These are phyloP conservation scores for Sciaenops ocellatus DNA, from an alignment of 2,797 vertebrate genomes.

Conservation along the genomic window DNA sequence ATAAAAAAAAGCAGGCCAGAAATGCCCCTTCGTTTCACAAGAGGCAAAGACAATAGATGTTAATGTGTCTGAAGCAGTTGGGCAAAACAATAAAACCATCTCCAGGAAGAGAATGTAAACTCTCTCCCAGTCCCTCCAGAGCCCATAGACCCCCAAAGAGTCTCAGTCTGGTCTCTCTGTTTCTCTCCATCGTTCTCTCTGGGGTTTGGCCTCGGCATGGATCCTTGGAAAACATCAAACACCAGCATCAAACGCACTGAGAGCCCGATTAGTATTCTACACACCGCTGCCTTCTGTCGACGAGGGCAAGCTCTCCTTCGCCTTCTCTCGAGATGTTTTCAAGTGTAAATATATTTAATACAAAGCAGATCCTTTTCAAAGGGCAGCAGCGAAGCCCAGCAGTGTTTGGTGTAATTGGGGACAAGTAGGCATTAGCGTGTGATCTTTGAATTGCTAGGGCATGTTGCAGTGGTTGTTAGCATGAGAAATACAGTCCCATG, in stretches of 20 bases:
- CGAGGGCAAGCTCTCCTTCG: slow-evolving; percentile 77
- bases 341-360: slow-evolving; percentile 85
- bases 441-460: slow-evolving; percentile 84
- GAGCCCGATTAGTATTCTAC: slow-evolving; percentile 83
- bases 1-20: slow-evolving; percentile 61
- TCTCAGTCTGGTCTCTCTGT: slow-evolving; percentile 43
- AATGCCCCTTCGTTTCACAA: slow-evolving; percentile 75
- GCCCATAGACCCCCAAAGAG: slow-evolving; percentile 50
- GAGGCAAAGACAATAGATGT: slow-evolving; percentile 75
- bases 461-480: slow-evolving; percentile 81
- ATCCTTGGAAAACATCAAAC: slow-evolving; percentile 84
- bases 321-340: slow-evolving; percentile 80
- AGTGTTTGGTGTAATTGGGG: slow-evolving; percentile 84
- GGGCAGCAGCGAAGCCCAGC: slow-evolving; percentile 77
- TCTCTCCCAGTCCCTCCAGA: slow-evolving; percentile 49
- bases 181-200: slow-evolving; percentile 61
- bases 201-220: slow-evolving; percentile 68
- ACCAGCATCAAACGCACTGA: slow-evolving; percentile 77
- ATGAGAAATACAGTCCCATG: slow-evolving; percentile 81
- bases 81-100: slow-evolving; percentile 75
- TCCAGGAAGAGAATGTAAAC: slow-evolving; percentile 71
- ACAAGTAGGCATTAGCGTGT: slow-evolving; percentile 85
- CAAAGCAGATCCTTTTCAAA: slow-evolving; percentile 84
- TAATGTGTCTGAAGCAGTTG: slow-evolving; percentile 67
- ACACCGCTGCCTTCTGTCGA: slow-evolving; percentile 80